Evolutionary conservation across 1,140 invertebrate species (phyloP).

Genomic region (Bilobella aurantiaca): DNA sequence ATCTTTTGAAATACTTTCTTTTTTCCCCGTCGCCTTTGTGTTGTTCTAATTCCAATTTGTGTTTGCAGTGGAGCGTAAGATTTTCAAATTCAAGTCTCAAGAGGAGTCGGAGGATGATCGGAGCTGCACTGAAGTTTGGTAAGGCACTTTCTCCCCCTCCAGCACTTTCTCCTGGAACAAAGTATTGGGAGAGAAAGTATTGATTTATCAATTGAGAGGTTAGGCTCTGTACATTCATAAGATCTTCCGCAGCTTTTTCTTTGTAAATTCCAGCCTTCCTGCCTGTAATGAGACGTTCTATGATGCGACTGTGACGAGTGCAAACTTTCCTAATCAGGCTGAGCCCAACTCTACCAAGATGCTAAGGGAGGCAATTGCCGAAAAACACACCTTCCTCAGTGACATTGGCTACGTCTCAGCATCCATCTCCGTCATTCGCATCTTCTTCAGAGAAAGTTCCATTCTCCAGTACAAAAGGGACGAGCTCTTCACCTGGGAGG

Average conservation of each 20-base stretch:
- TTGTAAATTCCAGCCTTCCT: background rate
- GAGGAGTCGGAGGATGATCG: slow-evolving; percentile 21
- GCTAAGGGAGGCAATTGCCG: slow-evolving; percentile 27
- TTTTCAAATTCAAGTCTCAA: slow-evolving; percentile 25
- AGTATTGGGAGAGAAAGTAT: too few species aligned
- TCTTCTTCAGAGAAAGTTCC: slow-evolving; percentile 32
- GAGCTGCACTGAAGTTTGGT: slow-evolving; percentile 31
- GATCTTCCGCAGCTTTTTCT: background rate
- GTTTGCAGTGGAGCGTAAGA: slow-evolving; percentile 8
- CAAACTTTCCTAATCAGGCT: slow-evolving; percentile 32
- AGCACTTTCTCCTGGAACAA: too few species aligned
- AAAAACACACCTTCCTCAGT: slow-evolving; percentile 18
- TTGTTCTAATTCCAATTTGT: background rate
- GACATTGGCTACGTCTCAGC: slow-evolving; percentile 32
- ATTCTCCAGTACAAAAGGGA: slow-evolving; percentile 35
- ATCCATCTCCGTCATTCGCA: slow-evolving; percentile 29
- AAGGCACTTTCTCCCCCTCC: too few species aligned
- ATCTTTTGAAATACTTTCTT: too few species aligned
- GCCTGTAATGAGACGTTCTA: slow-evolving; percentile 35
- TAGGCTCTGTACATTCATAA: background rate
- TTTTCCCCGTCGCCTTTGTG: background rate
- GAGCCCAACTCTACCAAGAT: slow-evolving; percentile 33
- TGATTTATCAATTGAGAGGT: too few species aligned
- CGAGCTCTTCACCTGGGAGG: slow-evolving; percentile 35
- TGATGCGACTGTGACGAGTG: slow-evolving; percentile 25